phyloP scores from a whole-genome alignment of 2,888 invertebrate genomes.

The Papilio gigon region DNA sequence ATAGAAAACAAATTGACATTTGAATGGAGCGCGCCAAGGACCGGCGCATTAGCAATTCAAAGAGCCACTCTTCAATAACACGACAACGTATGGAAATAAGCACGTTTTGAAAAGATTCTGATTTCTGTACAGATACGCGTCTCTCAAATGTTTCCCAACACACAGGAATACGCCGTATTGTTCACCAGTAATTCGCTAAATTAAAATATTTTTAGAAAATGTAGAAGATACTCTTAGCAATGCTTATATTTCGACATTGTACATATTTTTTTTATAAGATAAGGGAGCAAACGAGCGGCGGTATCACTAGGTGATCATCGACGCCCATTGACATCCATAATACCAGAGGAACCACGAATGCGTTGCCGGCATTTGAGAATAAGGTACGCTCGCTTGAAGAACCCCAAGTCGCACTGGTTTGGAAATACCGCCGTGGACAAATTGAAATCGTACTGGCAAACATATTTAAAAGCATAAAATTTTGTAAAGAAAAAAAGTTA shows the following conservation, averaged over 20 bases:
- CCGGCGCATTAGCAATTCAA: slow-evolving; percentile 79
- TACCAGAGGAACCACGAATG: too few species aligned
- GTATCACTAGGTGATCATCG: too few species aligned
- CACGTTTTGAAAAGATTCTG: slow-evolving; percentile 73
- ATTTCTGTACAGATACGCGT: slow-evolving; percentile 64
- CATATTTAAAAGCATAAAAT: too few species aligned
- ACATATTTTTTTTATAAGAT: too few species aligned
- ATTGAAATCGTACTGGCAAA: too few species aligned
- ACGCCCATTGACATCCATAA: too few species aligned
- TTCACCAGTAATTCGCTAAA: slow-evolving; percentile 14
- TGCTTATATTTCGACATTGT: neutral
- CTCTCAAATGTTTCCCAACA: slow-evolving; percentile 41
- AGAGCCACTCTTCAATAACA: slow-evolving; percentile 76
- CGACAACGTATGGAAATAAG: slow-evolving; percentile 75
- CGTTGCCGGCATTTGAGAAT: too few species aligned
- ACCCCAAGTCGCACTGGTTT: too few species aligned
- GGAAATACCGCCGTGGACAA: too few species aligned
- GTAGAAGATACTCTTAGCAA: neutral
- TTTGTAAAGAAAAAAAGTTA: too few species aligned
- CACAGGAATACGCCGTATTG: slow-evolving; percentile 18
- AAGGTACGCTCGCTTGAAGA: too few species aligned
- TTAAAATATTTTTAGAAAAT: slow-evolving; percentile 2
- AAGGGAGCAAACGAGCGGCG: too few species aligned
- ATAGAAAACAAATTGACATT: slow-evolving; percentile 82
- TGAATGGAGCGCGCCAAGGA: slow-evolving; percentile 74